These are phyloP conservation scores for Parasteatoda lunata DNA, from an alignment of 2,888 invertebrate genomes.

Conservation along the genomic window DNA sequence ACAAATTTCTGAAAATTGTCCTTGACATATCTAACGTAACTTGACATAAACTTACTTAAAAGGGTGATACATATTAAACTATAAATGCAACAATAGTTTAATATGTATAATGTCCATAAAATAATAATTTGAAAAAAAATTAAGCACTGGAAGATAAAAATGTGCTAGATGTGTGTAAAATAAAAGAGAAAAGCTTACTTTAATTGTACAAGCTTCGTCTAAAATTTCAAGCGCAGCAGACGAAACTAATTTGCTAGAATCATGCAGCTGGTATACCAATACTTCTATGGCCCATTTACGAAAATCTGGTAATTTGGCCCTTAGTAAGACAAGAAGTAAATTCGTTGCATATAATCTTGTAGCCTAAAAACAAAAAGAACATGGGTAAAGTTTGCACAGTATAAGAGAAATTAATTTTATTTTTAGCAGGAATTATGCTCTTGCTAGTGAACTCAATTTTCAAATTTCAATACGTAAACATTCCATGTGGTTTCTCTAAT, in stretches of 20 bases:
- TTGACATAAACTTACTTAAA: too few relatives aligned
- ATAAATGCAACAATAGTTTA: too few relatives aligned
- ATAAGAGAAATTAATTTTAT: neutral
- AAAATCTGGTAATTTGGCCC: conserved; percentile 79
- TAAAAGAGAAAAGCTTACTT: conserved; percentile 77
- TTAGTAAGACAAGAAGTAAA: conserved; percentile 88
- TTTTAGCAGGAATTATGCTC: neutral
- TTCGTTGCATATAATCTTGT: conserved; percentile 90
- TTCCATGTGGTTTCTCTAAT: too few relatives aligned
- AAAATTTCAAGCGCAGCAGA: conserved; percentile 86
- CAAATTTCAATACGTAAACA: too few relatives aligned
- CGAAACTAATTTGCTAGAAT: conserved; percentile 86
- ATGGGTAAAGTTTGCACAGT: neutral
- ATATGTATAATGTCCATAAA: too few relatives aligned
- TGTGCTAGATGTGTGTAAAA: conserved; percentile 71
- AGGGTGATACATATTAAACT: too few relatives aligned
- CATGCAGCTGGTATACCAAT: conserved; percentile 88
- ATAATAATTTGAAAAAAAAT: too few relatives aligned
- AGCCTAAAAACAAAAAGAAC: conserved; percentile 57
- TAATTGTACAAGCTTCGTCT: conserved; percentile 94
- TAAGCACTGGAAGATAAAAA: neutral
- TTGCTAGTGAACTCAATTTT: too few relatives aligned
- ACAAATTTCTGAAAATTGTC: too few relatives aligned
- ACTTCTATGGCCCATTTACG: conserved; percentile 88
- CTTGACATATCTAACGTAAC: too few relatives aligned